Base-by-base conservation (phyloP, 2,888 invertebrate species). In the Lasioglossum pauxillum region DNA sequence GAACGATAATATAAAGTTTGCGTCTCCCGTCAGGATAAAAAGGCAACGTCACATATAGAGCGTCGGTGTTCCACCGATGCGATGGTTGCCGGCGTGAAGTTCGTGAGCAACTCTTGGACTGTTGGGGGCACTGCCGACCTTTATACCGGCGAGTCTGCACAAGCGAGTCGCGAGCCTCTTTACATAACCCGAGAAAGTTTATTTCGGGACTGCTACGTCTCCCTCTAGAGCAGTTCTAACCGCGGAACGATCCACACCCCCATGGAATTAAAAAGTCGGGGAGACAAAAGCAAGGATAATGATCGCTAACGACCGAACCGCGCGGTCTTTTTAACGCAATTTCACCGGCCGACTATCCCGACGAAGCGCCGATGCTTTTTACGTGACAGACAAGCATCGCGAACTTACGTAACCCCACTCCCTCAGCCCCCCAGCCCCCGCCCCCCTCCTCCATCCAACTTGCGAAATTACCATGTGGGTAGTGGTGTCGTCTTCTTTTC, bases 121-220 rank as follows among this genome's bases (percentile, higher is more conserved):
- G 93, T 92, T 93, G 93, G 93, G 93, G 93, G 93, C 93, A 93
- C 91, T 91, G 92, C 92, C 94, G 94, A 95, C 94, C 94, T 95
- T 95, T 95, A 95, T 95, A 95, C 93, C 92, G 90, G 88, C 93
- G 88, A 88, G 91, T 92, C 93, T 92, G 23, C 38, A 92, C 92
- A 90, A 89, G 89, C 91, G 91, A 90, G 87, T 84, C 84, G 83
- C 86, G 85, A 87, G 91, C 90, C 90, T 94, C 67, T 69, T 95
- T 95, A 95, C 93, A 94, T 95, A 95, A 95, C 92, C 93, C 92
- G 94, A 94, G 95, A 95, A 95, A 95, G 95, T 95, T 90, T 93
- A 94, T 94, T 94, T 94, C 92, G 94, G 94, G 90, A 85, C 60
- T 83, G 67, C 75, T 83, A 67, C 78, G 72, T 87, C 83, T 84